Conservation (phyloP, 2,888 invertebrate genomes). For the Acronicta psi region DNA sequence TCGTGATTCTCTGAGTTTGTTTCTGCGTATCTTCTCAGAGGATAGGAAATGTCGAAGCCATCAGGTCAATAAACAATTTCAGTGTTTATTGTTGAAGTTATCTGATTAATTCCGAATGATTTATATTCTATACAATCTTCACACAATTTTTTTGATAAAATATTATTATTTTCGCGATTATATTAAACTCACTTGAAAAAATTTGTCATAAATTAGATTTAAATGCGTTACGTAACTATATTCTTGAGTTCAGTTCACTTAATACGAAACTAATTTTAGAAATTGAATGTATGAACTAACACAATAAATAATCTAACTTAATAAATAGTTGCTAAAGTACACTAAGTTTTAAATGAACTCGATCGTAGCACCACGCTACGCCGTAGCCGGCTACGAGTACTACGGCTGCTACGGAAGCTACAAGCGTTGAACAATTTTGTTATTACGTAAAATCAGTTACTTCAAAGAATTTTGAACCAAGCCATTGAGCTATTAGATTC, state of each 20-base stretch:
- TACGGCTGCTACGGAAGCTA: conserved; percentile 27
- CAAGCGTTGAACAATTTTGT: conserved; percentile 36
- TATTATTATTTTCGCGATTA: too few relatives aligned
- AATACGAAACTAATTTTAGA: conserved; percentile 45
- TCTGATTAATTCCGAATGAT: too few relatives aligned
- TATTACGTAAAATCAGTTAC: conserved; percentile 12
- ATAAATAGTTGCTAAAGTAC: conserved; percentile 48
- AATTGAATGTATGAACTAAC: conserved; percentile 50
- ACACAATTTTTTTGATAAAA: too few relatives aligned
- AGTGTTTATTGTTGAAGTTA: too few relatives aligned
- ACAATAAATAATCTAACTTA: conserved; percentile 54
- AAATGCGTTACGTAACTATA: conserved; percentile 9
- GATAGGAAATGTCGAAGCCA: too few relatives aligned
- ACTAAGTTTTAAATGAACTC: conserved; percentile 47
- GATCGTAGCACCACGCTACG: conserved; percentile 47
- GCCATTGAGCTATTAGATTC: neutral
- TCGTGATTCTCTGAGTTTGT: too few relatives aligned
- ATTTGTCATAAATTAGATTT: conserved; percentile 19
- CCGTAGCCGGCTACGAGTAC: conserved; percentile 34
- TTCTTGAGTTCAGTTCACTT: conserved; percentile 27
- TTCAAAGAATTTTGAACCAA: conserved; percentile 9
- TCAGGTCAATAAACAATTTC: too few relatives aligned
- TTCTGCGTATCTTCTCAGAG: too few relatives aligned
- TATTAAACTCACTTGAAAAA: neutral
- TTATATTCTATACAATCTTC: too few relatives aligned